Base-by-base conservation (phyloP, 2,113 vertebrate genomes). In the Hymenochirus boettgeri region DNA sequence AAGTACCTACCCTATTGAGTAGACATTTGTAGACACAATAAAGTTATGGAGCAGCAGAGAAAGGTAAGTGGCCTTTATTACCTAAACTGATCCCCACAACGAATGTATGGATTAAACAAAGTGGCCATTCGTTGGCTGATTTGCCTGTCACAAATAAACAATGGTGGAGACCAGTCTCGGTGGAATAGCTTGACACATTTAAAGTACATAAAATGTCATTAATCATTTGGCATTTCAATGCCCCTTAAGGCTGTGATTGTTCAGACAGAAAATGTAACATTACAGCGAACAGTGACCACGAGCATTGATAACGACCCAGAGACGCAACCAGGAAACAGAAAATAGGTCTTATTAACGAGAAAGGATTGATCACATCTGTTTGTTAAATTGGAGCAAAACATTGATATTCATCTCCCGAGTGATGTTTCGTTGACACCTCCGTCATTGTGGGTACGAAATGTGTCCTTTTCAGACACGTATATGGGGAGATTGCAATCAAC, bases 281-380 rank as follows among this genome's bases (percentile, higher is more conserved):
- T 26, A 17, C 39, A 42, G 22, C 13, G 21, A 23, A 37, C 23
- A 19, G 25, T 58, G 35, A 58, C 64, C 64, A 66, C 64, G 52
- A 42, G 31, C 31, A 66, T 66, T 52, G 46, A 66, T 59, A 51
- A 27, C 17, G 37, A n/a, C 9, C 45, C 21, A 51, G n/a, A 48
- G 12, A 37, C 55, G 26, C 42, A 52, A 66, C 51, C 64, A 59
- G 64, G 56, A 66, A 66, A 59, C 65, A 42, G 47, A 69, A 69
- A 60, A 42, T 27, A 45, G 48, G 65, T 69, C 65, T 69, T 59
- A 69, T 69, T 69, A 60, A 69, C 33, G 33, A 50, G 29, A 52
- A 59, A 24, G 24, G 25, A 69, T 69, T 60, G 57, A 69, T 69
- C 65, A 60, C 51, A 59, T 60, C 48, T 53, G 24, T 29, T 17